phyloP scores from a whole-genome alignment of 2,797 vertebrate species.

The Sandelia bainsii region DNA sequence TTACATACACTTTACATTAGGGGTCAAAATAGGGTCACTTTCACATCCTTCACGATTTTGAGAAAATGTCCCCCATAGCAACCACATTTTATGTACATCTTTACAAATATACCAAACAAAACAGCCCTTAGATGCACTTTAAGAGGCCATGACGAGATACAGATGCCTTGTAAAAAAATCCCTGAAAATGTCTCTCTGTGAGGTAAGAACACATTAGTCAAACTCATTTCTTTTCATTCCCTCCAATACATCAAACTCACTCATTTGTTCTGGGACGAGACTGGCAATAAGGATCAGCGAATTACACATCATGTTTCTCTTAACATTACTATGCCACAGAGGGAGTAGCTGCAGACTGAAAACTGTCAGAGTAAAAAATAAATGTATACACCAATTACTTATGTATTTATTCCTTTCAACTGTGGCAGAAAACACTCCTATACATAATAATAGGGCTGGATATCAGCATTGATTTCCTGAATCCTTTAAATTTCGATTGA shows the following conservation, averaged over 20 bases:
- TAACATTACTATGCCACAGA: conserved; percentile 55
- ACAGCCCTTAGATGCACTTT: conserved; percentile 77
- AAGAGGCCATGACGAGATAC: conserved; percentile 73
- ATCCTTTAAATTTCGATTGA: background rate
- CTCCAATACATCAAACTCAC: conserved; percentile 57
- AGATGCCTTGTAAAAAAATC: conserved; percentile 79
- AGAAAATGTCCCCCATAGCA: conserved; percentile 63
- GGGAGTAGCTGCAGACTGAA: conserved; percentile 73
- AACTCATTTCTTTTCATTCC: conserved; percentile 66
- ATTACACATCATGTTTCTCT: conserved; percentile 64
- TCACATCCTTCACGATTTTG: conserved; percentile 77
- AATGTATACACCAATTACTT: conserved; percentile 50
- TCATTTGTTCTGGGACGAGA: conserved; percentile 63
- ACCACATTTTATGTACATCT: conserved; percentile 76
- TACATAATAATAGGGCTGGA: conserved; percentile 9
- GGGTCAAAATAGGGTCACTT: conserved; percentile 71
- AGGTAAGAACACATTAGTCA: conserved; percentile 79
- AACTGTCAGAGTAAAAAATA: conserved; percentile 49
- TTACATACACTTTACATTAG: conserved; percentile 77
- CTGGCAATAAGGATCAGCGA: conserved; percentile 67
- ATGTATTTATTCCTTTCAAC: conserved; percentile 41
- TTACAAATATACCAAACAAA: conserved; percentile 73
- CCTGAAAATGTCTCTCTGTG: conserved; percentile 81
- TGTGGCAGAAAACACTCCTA: conserved; percentile 42
- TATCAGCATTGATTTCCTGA: background rate